Evolutionary conservation across 2,113 vertebrate species (phyloP).

Genomic region (Xiphorhynchus elegans): DNA sequence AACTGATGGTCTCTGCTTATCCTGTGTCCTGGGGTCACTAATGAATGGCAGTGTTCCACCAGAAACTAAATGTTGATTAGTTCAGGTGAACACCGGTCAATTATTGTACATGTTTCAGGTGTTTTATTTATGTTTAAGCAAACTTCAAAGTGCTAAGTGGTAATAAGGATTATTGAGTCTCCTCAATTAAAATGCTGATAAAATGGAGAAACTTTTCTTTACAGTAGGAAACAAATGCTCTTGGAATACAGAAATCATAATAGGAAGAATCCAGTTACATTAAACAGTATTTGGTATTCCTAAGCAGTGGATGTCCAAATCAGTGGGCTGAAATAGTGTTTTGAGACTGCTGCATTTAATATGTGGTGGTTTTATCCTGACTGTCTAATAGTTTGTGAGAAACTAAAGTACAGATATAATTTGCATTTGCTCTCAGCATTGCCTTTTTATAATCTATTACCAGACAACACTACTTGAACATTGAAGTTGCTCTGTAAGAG

Average conservation of each 20-base stretch:
- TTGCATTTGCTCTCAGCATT: not conserved
- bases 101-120: not conserved
- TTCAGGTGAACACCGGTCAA: not conserved
- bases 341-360: not conserved
- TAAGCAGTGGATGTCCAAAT: not conserved
- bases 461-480: not conserved
- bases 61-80: not conserved
- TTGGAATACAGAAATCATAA: not conserved
- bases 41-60: not conserved
- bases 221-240: not conserved
- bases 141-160: not conserved
- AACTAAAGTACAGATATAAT: not conserved
- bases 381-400: not conserved
- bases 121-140: not conserved
- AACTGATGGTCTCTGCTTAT: not conserved
- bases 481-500: not conserved
- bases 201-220: not conserved
- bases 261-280: not conserved
- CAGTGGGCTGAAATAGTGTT: not conserved
- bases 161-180: not conserved
- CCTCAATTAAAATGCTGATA: not conserved
- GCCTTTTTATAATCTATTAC: not conserved
- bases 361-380: not conserved
- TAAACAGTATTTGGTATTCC: not conserved
- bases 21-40: not conserved